A percentile compares a stretch with the other conserved stretches of the same genome.
Evolutionary conservation across 2,797 vertebrate species (phyloP).

Genomic region (Discoglossus pictus): DNA sequence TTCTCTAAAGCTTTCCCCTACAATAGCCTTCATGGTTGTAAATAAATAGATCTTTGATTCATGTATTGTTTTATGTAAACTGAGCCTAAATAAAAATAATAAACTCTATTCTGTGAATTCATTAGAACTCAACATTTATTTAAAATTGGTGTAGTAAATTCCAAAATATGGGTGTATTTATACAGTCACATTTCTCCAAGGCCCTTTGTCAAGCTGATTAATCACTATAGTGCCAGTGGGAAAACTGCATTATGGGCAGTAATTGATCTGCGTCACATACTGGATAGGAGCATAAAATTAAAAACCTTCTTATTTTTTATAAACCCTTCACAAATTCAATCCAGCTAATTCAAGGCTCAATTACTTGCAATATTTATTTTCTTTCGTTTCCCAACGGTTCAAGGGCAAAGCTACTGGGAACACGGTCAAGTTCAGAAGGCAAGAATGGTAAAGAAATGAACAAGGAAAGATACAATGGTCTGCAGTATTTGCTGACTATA

Average conservation of each 20-base stretch:
- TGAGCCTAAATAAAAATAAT: slow-evolving; percentile 26
- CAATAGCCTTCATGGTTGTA: slow-evolving; percentile 10
- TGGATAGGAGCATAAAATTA: slow-evolving; percentile 20
- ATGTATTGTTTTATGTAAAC: slow-evolving; percentile 20
- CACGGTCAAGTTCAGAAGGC: background rate
- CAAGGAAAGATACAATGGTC: too few relatives aligned
- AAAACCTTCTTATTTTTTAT: slow-evolving; percentile 30
- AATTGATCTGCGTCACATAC: slow-evolving; percentile 28
- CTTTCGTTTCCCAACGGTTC: background rate
- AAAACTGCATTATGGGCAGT: slow-evolving; percentile 7
- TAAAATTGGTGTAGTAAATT: slow-evolving; percentile 3
- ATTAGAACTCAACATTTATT: slow-evolving; percentile 1
- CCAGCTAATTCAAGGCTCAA: slow-evolving; percentile 1
- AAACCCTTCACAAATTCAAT: slow-evolving; percentile 10
- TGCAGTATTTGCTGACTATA: too few relatives aligned
- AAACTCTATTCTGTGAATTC: background rate
- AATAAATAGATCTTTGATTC: slow-evolving; percentile 11
- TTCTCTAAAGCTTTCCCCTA: slow-evolving; percentile 1
- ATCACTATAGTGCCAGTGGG: slow-evolving; percentile 5
- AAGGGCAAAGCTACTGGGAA: background rate
- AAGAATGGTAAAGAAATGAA: too few relatives aligned
- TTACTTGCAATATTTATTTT: slow-evolving; percentile 13
- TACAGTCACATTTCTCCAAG: slow-evolving; percentile 18
- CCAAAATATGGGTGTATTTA: slow-evolving; percentile 26
- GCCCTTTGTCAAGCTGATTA: slow-evolving; percentile 39